phyloP scores from a whole-genome alignment of 2,113 vertebrate species.

The Turnix velox region DNA sequence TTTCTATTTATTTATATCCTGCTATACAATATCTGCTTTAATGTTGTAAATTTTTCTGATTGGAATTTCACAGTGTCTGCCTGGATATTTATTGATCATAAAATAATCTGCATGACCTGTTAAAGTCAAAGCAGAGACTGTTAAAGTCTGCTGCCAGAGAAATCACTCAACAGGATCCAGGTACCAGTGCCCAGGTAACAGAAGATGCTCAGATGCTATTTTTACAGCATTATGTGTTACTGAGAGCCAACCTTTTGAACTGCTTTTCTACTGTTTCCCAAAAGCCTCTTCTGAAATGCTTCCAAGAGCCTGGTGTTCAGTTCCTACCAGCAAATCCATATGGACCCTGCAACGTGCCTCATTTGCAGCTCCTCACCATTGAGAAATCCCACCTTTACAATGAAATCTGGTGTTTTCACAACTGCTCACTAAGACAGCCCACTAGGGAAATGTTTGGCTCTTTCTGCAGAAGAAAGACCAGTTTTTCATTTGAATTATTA shows the following conservation, averaged over 20 bases:
- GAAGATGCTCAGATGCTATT: slow-evolving; percentile 13
- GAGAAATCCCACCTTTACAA: slow-evolving; percentile 41
- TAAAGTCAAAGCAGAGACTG: neutral
- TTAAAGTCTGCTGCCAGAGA: neutral
- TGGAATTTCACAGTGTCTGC: slow-evolving; percentile 70
- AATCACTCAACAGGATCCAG: neutral
- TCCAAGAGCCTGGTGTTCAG: slow-evolving; percentile 30
- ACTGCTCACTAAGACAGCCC: slow-evolving; percentile 25
- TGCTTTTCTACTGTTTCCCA: neutral
- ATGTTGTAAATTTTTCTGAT: slow-evolving; percentile 73
- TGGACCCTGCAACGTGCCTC: slow-evolving; percentile 33
- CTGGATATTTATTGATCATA: slow-evolving; percentile 65
- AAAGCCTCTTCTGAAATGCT: neutral
- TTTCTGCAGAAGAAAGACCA: slow-evolving; percentile 27
- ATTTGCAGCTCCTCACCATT: slow-evolving; percentile 25
- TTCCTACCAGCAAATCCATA: slow-evolving; percentile 43
- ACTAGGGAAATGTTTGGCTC: slow-evolving; percentile 12
- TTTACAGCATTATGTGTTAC: neutral
- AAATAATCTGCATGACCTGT: slow-evolving; percentile 4
- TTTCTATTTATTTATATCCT: slow-evolving; percentile 73
- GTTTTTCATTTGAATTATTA: neutral
- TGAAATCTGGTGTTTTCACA: slow-evolving; percentile 59
- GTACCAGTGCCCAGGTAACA: neutral
- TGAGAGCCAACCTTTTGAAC: slow-evolving; percentile 8
- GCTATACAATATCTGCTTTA: slow-evolving; percentile 66